Evolutionary conservation across 1,140 invertebrate species (phyloP).

Genomic region (Philopotamus ludificatus): DNA sequence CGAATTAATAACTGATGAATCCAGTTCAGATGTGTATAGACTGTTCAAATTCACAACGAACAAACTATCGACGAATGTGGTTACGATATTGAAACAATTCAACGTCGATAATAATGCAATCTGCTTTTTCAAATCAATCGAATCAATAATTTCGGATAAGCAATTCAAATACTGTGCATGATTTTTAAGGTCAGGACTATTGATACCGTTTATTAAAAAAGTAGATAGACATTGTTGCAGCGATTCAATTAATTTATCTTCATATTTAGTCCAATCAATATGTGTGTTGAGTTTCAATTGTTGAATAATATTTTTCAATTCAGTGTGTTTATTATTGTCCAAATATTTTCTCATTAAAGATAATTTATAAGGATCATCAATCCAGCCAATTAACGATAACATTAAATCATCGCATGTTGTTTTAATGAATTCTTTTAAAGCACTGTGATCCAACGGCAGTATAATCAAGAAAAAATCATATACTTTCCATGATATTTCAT

Average conservation of each 20-base stretch:
- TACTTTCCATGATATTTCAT: slow-evolving; percentile 7
- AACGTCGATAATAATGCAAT: too few species aligned
- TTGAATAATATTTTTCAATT: not conserved
- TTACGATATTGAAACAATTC: too few species aligned
- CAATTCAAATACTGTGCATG: too few species aligned
- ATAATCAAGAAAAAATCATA: not conserved
- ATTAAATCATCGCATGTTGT: not conserved
- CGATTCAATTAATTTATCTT: not conserved
- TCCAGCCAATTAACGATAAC: not conserved
- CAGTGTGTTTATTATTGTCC: not conserved
- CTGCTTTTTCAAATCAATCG: too few species aligned
- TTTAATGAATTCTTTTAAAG: not conserved
- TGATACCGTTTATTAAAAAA: too few species aligned
- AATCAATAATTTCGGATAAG: too few species aligned
- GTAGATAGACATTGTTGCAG: not conserved
- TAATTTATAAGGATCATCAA: not conserved
- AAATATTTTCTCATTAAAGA: not conserved
- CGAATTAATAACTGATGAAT: not conserved
- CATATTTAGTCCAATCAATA: not conserved
- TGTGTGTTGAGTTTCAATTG: not conserved
- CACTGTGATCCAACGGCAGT: not conserved
- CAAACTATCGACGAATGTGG: too few species aligned
- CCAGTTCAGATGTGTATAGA: too few species aligned
- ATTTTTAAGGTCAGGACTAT: too few species aligned
- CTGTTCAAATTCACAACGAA: too few species aligned